Conservation (phyloP, 2,797 vertebrate species). For the Acanthurus tractus region DNA sequence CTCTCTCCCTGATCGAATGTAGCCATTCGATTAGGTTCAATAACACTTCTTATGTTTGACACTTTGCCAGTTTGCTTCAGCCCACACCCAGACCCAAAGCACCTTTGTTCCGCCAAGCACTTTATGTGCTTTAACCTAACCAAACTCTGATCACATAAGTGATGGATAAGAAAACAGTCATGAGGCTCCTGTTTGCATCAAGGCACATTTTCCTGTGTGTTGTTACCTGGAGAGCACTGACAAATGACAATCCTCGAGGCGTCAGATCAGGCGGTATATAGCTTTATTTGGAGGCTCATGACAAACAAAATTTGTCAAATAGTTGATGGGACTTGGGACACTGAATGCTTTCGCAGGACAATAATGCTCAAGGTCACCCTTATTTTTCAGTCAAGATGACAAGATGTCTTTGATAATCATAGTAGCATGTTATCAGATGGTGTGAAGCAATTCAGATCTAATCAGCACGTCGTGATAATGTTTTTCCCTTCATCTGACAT, state of each 20-base stretch:
- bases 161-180: not conserved
- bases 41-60: no score
- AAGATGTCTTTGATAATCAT: conserved; percentile 81
- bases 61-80: no score
- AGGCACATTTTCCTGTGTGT: not conserved
- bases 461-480: conserved; percentile 70
- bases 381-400: conserved; percentile 66
- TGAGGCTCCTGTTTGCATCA: not conserved
- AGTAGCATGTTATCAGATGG: conserved; percentile 78
- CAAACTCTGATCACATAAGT: not conserved
- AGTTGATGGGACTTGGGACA: not conserved
- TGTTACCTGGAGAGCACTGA: not conserved
- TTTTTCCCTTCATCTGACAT: conserved; percentile 61
- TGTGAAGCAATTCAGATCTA: conserved; percentile 78
- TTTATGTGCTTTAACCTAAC: no score
- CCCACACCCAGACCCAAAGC: not conserved
- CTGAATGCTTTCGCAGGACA: conserved; percentile 14
- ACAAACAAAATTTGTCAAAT: not conserved
- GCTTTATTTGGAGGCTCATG: not conserved
- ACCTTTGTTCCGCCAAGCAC: no score
- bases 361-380: conserved; percentile 74
- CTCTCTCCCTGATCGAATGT: not conserved
- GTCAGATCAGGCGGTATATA: not conserved
- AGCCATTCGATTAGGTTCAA: no score
- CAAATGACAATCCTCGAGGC: not conserved